Base-by-base conservation (phyloP, 2,888 invertebrate genomes). In the Sipunculus nudus region DNA sequence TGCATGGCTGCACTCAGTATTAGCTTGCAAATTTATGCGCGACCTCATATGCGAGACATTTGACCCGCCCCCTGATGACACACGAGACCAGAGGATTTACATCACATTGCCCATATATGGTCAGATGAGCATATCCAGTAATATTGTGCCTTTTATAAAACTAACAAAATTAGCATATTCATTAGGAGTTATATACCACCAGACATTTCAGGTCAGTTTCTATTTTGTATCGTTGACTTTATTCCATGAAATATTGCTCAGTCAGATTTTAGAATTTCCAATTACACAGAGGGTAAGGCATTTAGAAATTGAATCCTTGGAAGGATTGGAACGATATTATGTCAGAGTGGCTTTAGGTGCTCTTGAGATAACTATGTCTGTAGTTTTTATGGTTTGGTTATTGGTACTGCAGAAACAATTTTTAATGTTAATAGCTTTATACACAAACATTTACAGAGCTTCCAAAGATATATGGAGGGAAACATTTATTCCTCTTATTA, bases 321-420 rank as follows among this genome's bases (percentile, higher is more conserved):
- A 62, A 32, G 62, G 62, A 4, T 31, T 62, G 29, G 62, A 62
- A 35, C 41, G 54, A 54, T 54, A 62, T 31, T 62, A 62, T 35
- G 59, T 59, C 6, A 21, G 16, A 28, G 59, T 53, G 10, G 3
- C 43, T 19, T 40, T 62, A 13, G 59, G 49, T 21, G 5, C 38
- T n/a, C 19, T 48, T 3, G 58, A 59, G 23, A 29, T 62, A 6
- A 4, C 48, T 8, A 48, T 35, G 10, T 48, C 59, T 4, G 8
- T 53, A 2, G 13, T 32, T 13, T 53, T 62, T 31, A 59, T 59
- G 58, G 21, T 59, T 6, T 59, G 62, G 59, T 31, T 43, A n/a
- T 39, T 62, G 16, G 19, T 54, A 28, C 32, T n/a, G 5, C 23
- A 32, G n/a, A 45, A 41, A 23, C 62, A 62, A 39, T 35, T 53